Evolutionary conservation across 1,140 invertebrate species (phyloP).

Genomic region (Pogonus chalceus): DNA sequence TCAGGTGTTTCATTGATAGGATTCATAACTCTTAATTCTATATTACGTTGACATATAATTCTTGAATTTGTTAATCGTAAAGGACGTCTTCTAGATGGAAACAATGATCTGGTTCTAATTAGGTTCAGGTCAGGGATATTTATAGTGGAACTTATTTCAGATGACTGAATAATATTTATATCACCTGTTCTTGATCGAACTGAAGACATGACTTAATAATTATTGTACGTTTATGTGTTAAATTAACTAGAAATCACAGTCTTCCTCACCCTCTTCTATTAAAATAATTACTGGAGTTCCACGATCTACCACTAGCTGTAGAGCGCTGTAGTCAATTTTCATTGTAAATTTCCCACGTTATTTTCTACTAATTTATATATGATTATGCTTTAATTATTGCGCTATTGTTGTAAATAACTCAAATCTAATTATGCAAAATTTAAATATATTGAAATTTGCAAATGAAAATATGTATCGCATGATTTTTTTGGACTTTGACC

Average conservation of each 20-base stretch:
- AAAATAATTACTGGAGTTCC: background rate
- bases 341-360: too few species aligned
- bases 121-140: conserved; percentile 11
- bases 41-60: conserved; percentile 4
- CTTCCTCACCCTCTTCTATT: background rate
- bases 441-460: too few species aligned
- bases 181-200: conserved; percentile 9
- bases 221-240: too few species aligned
- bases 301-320: background rate
- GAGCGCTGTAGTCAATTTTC: background rate
- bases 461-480: too few species aligned
- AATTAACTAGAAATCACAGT: background rate
- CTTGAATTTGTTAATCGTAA: conserved; percentile 6
- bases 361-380: too few species aligned
- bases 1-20: background rate
- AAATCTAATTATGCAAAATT: too few species aligned
- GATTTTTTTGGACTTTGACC: too few species aligned
- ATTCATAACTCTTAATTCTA: background rate
- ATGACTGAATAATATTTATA: conserved; percentile 25
- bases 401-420: too few species aligned
- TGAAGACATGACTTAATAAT: background rate
- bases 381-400: too few species aligned
- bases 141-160: conserved; percentile 24
- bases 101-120: background rate
- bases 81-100: conserved; percentile 11